A percentile compares a stretch with the other conserved stretches of the same genome.
Conservation (phyloP, 2,888 invertebrate genomes). For the Archips crataeganus region DNA sequence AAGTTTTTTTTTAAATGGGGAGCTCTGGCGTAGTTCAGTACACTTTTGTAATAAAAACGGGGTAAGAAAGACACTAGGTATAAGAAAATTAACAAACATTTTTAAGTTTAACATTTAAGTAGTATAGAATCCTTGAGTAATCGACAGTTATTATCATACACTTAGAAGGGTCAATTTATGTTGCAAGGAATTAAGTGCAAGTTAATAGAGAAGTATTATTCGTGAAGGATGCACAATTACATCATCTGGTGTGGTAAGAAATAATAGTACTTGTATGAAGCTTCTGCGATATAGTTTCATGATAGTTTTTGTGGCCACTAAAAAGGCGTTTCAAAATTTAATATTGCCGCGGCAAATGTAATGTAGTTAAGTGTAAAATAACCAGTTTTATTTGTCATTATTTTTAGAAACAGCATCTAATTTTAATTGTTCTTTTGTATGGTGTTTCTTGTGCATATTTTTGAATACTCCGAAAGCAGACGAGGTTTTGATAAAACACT, state of each 20-base stretch:
- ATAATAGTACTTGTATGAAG: slow-evolving; percentile 43
- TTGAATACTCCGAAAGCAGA: too few relatives aligned
- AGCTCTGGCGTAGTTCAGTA: too few relatives aligned
- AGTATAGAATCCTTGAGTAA: not conserved
- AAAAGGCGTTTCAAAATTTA: slow-evolving; percentile 40
- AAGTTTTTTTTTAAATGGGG: too few relatives aligned
- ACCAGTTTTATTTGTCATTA: too few relatives aligned
- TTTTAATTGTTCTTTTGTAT: too few relatives aligned
- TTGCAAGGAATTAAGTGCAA: slow-evolving; percentile 5
- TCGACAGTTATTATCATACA: not conserved
- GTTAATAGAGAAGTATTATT: slow-evolving; percentile 33
- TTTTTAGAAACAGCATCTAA: too few relatives aligned
- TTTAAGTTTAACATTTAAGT: not conserved
- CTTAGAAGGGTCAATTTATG: slow-evolving; percentile 8
- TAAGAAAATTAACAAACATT: too few relatives aligned
- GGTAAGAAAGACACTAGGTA: too few relatives aligned
- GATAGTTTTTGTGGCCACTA: slow-evolving; percentile 48
- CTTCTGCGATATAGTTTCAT: slow-evolving; percentile 45
- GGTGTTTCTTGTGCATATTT: too few relatives aligned
- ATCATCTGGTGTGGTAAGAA: slow-evolving; percentile 49
- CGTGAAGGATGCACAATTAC: slow-evolving; percentile 59
- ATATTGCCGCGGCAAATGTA: not conserved
- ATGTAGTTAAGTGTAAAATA: too few relatives aligned
- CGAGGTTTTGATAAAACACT: too few relatives aligned
- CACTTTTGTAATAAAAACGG: too few relatives aligned